These are phyloP conservation scores for Nematolebias whitei DNA, from an alignment of 2,113 vertebrate species.

Conservation along the genomic window DNA sequence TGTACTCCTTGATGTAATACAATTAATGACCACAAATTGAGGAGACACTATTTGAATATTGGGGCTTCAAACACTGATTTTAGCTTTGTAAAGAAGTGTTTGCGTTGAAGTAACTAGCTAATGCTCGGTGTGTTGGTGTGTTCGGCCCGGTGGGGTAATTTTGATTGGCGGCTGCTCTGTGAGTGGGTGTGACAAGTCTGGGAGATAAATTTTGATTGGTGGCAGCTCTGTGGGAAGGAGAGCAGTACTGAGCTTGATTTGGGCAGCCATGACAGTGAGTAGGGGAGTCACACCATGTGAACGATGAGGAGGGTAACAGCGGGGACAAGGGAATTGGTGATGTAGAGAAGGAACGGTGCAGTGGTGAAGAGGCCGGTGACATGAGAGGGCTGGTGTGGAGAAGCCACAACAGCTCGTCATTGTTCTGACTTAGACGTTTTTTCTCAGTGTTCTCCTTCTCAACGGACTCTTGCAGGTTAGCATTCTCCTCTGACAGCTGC, in stretches of 20 bases:
- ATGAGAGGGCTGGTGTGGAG: slow-evolving; percentile 93
- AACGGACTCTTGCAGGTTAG: slow-evolving; percentile 92
- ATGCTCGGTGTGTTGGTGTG: slow-evolving; percentile 73
- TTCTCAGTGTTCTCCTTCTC: slow-evolving; percentile 95
- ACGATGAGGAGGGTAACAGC: slow-evolving; percentile 80
- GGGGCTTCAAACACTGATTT: slow-evolving; percentile 33
- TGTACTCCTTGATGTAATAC: slow-evolving; percentile 4
- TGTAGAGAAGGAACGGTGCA: slow-evolving; percentile 87
- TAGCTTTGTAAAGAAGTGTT: slow-evolving; percentile 85
- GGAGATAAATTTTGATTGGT: slow-evolving; percentile 65
- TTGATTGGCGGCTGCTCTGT: too few species aligned
- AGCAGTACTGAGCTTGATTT: slow-evolving; percentile 83
- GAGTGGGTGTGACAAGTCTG: too few species aligned
- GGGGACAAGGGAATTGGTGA: slow-evolving; percentile 87
- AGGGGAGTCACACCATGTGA: slow-evolving; percentile 73
- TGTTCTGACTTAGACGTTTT: slow-evolving; percentile 93
- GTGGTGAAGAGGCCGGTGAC: slow-evolving; percentile 84
- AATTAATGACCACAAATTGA: slow-evolving; percentile 15
- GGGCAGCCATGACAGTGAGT: slow-evolving; percentile 85
- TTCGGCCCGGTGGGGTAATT: slow-evolving; percentile 70
- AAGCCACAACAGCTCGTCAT: slow-evolving; percentile 97
- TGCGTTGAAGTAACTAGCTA: slow-evolving; percentile 72
- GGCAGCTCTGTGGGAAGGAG: slow-evolving; percentile 68
- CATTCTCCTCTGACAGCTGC: slow-evolving; percentile 94
- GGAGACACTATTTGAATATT: background rate